Evolutionary conservation across 2,797 vertebrate species (phyloP), one percentile per base, ranked within the genome.

Genomic region (Pseudochaenichthys georgianus): DNA sequence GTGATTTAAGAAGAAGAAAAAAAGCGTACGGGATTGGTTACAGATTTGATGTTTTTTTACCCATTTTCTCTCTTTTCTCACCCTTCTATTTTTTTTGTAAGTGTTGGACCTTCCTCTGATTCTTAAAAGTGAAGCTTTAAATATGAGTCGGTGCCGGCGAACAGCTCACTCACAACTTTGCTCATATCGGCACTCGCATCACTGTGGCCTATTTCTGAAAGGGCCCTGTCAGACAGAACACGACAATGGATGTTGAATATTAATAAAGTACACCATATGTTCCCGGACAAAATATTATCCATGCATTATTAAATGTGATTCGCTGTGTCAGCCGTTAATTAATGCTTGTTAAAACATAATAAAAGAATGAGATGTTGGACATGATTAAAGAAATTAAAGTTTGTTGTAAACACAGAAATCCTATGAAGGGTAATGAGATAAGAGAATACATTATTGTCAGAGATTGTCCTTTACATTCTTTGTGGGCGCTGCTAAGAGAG

Each of bases 261-360:
- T 92, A 94, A 91, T 94, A 90, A 92, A 90, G 73, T 81, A 45
- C 76, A 80, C 91, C 93, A 94, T 94, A 94, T 92, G 94, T 90
- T 93, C 81, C n/a, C n/a, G 31, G 86, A 89, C 79, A 80, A 84
- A 91, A 89, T 83, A 77, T 80, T 83, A 83, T 74, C 88, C 80
- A 87, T 92, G 90, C 88, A 90, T 94, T 94, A 93, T 94, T 93
- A 90, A 93, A 90, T 80, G 78, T 82, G 82, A 93, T 93, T 87
- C 21, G 47, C 79, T 81, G 78, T 93, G 91, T 94, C 91, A 90
- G 88, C 78, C 74, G 68, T 89, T 94, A 90, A 94, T 93, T 93
- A 92, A 91, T 75, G 90, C 93, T 90, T 87, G 91, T 94, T 94
- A 89, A 93, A 93, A 85, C 75, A 87, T 85, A 83, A 92, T 89